Conservation (phyloP, 2,888 invertebrate genomes). For the Drosophila subquinaria region DNA sequence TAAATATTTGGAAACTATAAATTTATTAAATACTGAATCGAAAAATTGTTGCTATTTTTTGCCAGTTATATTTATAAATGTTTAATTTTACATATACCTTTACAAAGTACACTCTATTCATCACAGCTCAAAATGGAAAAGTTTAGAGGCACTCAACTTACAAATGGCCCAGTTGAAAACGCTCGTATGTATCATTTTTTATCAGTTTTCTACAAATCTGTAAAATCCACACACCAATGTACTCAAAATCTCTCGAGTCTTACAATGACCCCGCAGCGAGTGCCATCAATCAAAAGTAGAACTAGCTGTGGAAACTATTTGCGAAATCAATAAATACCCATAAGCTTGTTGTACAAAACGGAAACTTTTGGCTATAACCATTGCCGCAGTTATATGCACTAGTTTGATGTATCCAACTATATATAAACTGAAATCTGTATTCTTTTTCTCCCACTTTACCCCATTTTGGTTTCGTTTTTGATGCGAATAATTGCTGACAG, state of each 20-base stretch:
- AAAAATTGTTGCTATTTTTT: background rate
- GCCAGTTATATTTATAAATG: background rate
- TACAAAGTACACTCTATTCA: background rate
- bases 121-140: background rate
- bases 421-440: conserved; percentile 44
- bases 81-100: too few relatives aligned
- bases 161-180: conserved; percentile 1
- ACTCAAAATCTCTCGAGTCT: conserved; percentile 9
- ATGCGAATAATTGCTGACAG: conserved; percentile 69
- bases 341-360: conserved; percentile 64
- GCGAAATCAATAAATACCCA: conserved; percentile 79
- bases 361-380: conserved; percentile 44
- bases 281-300: conserved; percentile 70
- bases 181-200: conserved; percentile 37
- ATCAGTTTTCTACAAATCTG: conserved; percentile 47
- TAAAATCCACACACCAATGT: conserved; percentile 31
- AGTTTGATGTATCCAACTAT: conserved; percentile 26
- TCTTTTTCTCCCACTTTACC: background rate
- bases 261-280: conserved; percentile 18
- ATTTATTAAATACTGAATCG: background rate
- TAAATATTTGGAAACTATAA: too few relatives aligned
- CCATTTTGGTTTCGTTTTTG: conserved; percentile 7
- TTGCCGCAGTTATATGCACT: conserved; percentile 31
- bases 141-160: conserved; percentile 23
- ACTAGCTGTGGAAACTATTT: conserved; percentile 63